phyloP scores from a whole-genome alignment of 2,888 invertebrate species.

The Lasioglossum leucozonium region DNA sequence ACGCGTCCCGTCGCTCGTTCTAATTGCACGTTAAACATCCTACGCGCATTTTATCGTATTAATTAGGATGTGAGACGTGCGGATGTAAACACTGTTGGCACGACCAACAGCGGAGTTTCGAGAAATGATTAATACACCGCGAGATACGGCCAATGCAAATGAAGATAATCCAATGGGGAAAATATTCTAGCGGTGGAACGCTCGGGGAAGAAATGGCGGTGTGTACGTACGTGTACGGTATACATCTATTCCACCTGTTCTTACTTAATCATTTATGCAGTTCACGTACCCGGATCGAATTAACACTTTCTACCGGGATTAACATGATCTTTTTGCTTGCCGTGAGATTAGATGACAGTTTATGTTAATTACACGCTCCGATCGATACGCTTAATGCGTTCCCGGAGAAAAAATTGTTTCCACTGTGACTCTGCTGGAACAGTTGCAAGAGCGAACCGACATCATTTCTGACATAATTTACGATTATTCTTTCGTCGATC shows the following conservation, averaged over 20 bases:
- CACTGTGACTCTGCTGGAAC: neutral
- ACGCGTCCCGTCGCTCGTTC: neutral
- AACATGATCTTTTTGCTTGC: neutral
- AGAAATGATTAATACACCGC: neutral
- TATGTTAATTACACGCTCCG: neutral
- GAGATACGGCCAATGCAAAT: slow-evolving; percentile 1
- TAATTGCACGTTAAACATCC: slow-evolving; percentile 9
- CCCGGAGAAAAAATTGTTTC: neutral
- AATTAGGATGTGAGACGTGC: neutral
- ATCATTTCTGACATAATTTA: too few relatives aligned
- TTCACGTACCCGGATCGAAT: neutral
- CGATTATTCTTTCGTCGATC: neutral
- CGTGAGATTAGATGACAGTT: neutral
- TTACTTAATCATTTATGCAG: slow-evolving; percentile 10
- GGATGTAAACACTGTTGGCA: neutral
- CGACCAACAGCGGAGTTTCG: slow-evolving; percentile 7
- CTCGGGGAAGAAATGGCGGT: neutral
- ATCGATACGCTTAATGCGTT: neutral
- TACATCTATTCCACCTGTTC: neutral
- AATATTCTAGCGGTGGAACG: neutral
- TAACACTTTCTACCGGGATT: slow-evolving; percentile 4
- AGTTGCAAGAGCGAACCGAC: neutral
- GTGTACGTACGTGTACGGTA: neutral
- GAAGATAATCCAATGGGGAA: neutral
- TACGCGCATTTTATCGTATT: slow-evolving; percentile 8